Evolutionary conservation across 2,113 vertebrate genomes (phyloP).

Genomic region (Datnioides undecimradiatus): DNA sequence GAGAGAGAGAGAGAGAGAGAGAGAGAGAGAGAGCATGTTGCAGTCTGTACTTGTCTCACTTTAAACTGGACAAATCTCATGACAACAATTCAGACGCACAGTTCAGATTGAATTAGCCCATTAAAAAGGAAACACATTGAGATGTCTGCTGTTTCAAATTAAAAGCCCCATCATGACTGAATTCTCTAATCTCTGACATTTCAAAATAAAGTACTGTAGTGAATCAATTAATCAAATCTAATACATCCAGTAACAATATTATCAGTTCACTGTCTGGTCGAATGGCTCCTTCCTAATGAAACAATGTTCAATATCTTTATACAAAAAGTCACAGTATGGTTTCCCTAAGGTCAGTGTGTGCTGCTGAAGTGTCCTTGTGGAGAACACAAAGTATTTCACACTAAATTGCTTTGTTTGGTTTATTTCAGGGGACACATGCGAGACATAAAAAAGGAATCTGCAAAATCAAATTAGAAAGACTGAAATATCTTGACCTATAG

Average conservation of each 20-base stretch:
- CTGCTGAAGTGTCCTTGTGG: background rate
- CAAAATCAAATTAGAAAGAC: background rate
- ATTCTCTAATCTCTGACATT: conserved; percentile 19
- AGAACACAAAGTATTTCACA: background rate
- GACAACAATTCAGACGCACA: conserved; percentile 17
- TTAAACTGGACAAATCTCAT: conserved; percentile 24
- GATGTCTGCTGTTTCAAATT: conserved; percentile 42
- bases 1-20: too few relatives aligned
- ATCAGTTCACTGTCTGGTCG: background rate
- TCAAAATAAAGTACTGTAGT: conserved; percentile 20
- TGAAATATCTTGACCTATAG: background rate
- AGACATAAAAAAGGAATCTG: too few relatives aligned
- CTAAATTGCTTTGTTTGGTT: background rate
- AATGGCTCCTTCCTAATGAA: background rate
- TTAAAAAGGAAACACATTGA: background rate
- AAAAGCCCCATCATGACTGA: conserved; percentile 16
- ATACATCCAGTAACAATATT: background rate
- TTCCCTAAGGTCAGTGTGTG: background rate
- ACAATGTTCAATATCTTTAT: background rate
- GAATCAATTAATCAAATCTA: background rate
- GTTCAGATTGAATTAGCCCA: conserved; percentile 25
- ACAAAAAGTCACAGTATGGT: background rate
- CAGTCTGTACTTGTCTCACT: conserved; percentile 4
- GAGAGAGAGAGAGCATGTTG: too few relatives aligned
- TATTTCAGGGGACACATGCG: background rate